phyloP scores from a whole-genome alignment of 2,888 invertebrate genomes.

The Pristionchus arcanus region DNA sequence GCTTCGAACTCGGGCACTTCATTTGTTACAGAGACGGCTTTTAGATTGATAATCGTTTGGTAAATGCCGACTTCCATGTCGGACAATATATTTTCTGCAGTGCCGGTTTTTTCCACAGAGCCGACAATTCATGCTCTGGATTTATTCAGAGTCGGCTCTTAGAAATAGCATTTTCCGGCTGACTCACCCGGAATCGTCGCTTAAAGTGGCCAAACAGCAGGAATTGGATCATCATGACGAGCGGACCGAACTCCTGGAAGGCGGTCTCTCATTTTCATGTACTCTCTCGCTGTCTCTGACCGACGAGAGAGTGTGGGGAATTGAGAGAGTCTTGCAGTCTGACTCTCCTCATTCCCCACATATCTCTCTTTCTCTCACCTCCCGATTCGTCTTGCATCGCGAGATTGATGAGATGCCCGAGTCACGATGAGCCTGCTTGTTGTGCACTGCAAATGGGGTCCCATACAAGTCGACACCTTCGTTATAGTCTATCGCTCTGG shows the following conservation, averaged over 20 bases:
- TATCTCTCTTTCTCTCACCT: not conserved
- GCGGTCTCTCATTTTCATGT: not conserved
- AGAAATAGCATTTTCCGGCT: not conserved
- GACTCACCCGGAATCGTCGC: slow-evolving; percentile 31
- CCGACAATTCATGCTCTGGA: no score
- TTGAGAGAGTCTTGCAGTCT: not conserved
- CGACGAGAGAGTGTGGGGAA: not conserved
- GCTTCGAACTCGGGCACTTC: no score
- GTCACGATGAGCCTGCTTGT: not conserved
- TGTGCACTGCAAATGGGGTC: slow-evolving; percentile 20
- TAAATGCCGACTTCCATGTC: no score
- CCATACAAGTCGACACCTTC: no score
- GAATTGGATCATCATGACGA: slow-evolving; percentile 52
- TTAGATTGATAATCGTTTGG: no score
- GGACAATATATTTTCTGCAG: no score
- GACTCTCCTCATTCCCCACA: not conserved
- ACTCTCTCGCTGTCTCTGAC: not conserved
- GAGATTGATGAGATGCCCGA: slow-evolving; percentile 17
- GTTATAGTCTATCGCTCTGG: no score
- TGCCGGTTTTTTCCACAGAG: not conserved
- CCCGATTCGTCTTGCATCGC: not conserved
- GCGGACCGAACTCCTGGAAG: slow-evolving; percentile 41
- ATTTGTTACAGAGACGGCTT: no score
- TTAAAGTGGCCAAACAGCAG: slow-evolving; percentile 54
- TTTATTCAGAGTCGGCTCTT: not conserved